These are phyloP conservation scores for fruit fly (Drosophila melanogaster) DNA, from an alignment of 1,140 invertebrate genomes.

Conservation along the genomic window Release_6_plus_ISO1_MT NT_037436.4:618001-618500, in stretches of 20 bases:
- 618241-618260: slow-evolving; percentile 78
- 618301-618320: slow-evolving; percentile 17
- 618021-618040: slow-evolving; percentile 81
- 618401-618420: no score
- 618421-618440: no score
- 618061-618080: slow-evolving; percentile 35
- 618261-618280: slow-evolving; percentile 71
- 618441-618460: no score
- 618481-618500: no score
- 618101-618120: neutral
- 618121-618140: slow-evolving; percentile 43
- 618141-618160: slow-evolving; percentile 72
- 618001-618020: slow-evolving; percentile 83
- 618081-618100: slow-evolving; percentile 7
- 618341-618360: no score
- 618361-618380: no score
- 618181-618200: slow-evolving; percentile 60
- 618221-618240: slow-evolving; percentile 81
- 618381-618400: no score
- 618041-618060: slow-evolving; percentile 72
- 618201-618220: slow-evolving; percentile 74
- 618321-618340: no score
- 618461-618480: no score
- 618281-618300: slow-evolving; percentile 72
- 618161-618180: slow-evolving; percentile 48